Percentiles rank a stretch among this genome's conserved stretches.
These are phyloP conservation scores for Lutraria rhynchaena DNA, from an alignment of 1,140 invertebrate genomes.

Conservation along the genomic window DNA sequence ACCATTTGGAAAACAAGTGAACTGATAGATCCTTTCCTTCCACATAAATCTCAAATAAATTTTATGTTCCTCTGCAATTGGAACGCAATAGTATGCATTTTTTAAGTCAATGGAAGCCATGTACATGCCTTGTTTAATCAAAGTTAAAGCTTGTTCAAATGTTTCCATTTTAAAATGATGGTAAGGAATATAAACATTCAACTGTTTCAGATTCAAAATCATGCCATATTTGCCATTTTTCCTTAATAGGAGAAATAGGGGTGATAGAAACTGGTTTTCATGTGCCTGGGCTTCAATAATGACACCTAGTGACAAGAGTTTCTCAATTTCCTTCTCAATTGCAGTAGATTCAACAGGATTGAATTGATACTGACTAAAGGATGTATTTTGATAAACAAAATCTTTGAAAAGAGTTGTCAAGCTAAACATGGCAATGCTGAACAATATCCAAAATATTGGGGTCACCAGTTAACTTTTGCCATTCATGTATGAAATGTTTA, in stretches of 20 bases:
- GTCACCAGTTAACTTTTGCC: slow-evolving; percentile 54
- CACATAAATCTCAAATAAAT: no score
- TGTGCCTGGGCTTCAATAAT: neutral
- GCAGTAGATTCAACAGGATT: neutral
- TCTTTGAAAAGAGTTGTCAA: neutral
- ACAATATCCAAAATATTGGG: slow-evolving; percentile 43
- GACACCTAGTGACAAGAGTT: slow-evolving; percentile 4
- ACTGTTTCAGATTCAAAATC: slow-evolving; percentile 42
- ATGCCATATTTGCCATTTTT: slow-evolving; percentile 33
- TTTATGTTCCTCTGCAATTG: no score
- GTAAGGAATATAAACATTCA: no score
- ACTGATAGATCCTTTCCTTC: no score
- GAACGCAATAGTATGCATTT: no score
- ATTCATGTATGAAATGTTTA: slow-evolving; percentile 35
- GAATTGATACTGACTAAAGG: neutral
- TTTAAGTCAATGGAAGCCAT: no score
- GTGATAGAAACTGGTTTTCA: slow-evolving; percentile 29
- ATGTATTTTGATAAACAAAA: no score
- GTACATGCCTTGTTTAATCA: no score
- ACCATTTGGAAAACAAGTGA: slow-evolving; percentile 49
- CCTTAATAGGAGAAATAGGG: slow-evolving; percentile 47
- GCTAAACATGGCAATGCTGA: slow-evolving; percentile 23
- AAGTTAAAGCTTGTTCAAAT: no score
- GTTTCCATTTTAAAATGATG: no score
- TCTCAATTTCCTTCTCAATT: slow-evolving; percentile 26